A percentile compares a stretch with the other conserved stretches of the same genome.
Conservation (phyloP, 2,888 invertebrate species). For the Parnassius glacialis region DNA sequence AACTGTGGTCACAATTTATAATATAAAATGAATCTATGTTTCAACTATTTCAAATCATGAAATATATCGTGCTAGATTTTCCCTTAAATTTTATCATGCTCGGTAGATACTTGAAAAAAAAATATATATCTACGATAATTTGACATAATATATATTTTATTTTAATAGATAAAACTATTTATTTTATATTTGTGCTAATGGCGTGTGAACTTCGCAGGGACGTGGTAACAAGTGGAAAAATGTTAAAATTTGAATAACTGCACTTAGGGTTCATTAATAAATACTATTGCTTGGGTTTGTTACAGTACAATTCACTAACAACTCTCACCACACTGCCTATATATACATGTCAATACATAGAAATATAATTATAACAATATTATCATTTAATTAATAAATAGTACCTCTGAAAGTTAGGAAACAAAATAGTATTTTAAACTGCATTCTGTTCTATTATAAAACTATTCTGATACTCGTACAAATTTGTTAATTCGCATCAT, state of each 20-base stretch:
- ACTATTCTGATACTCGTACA: slow-evolving; percentile 80
- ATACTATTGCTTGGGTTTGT: slow-evolving; percentile 60
- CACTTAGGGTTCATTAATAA: slow-evolving; percentile 66
- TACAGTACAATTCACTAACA: slow-evolving; percentile 59
- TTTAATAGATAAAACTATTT: slow-evolving; percentile 33
- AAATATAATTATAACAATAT: slow-evolving; percentile 83
- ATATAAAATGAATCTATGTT: slow-evolving; percentile 74
- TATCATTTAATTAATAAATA: slow-evolving; percentile 82
- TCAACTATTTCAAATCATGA: slow-evolving; percentile 68
- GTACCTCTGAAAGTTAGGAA: slow-evolving; percentile 82
- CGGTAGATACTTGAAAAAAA: slow-evolving; percentile 58
- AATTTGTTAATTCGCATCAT: slow-evolving; percentile 75
- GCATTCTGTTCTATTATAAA: slow-evolving; percentile 77
- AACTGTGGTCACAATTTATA: slow-evolving; percentile 80
- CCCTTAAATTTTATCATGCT: slow-evolving; percentile 60
- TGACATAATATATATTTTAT: slow-evolving; percentile 37
- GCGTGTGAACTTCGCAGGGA: slow-evolving; percentile 72
- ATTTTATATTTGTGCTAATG: slow-evolving; percentile 69
- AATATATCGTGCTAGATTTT: slow-evolving; percentile 71
- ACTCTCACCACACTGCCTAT: slow-evolving; percentile 66
- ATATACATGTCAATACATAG: slow-evolving; percentile 79
- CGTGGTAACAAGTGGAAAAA: slow-evolving; percentile 66
- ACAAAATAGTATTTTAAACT: slow-evolving; percentile 76
- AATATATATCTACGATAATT: slow-evolving; percentile 46
- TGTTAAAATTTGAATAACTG: slow-evolving; percentile 82